Conservation (phyloP, 1,140 invertebrate species). For the Drosophila pseudoobscura region DNA sequence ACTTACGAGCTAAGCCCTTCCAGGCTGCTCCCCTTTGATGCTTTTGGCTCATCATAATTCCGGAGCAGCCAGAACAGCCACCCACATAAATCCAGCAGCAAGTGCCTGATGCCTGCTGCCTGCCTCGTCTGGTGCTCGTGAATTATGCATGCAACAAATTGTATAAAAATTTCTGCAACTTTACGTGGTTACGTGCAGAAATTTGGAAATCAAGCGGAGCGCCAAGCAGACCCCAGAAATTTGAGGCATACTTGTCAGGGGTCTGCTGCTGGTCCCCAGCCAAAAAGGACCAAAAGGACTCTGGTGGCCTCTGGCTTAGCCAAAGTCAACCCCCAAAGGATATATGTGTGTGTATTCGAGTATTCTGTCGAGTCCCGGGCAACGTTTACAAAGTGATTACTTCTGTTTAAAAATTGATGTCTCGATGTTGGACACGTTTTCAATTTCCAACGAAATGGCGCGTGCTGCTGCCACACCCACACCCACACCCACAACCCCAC, state of each 20-base stretch:
- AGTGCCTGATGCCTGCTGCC: slow-evolving; percentile 19
- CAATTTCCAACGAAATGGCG: slow-evolving; percentile 68
- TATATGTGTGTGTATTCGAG: slow-evolving; percentile 1
- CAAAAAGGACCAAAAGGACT: slow-evolving; percentile 22
- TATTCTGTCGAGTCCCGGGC: slow-evolving; percentile 21
- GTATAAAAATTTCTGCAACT: slow-evolving; percentile 82
- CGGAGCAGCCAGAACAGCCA: slow-evolving; percentile 31
- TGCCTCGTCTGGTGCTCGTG: slow-evolving; percentile 45
- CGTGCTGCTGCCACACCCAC: slow-evolving; percentile 5
- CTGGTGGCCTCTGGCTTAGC: slow-evolving; percentile 40
- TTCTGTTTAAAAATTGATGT: slow-evolving; percentile 82
- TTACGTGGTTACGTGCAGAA: slow-evolving; percentile 79
- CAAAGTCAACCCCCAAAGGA: slow-evolving; percentile 59
- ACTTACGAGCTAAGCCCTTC: slow-evolving; percentile 24
- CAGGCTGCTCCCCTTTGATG: slow-evolving; percentile 38
- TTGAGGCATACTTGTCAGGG: slow-evolving; percentile 64
- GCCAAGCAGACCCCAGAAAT: slow-evolving; percentile 44
- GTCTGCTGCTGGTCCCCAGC: no score
- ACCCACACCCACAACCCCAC: no score
- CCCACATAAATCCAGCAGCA: slow-evolving; percentile 66
- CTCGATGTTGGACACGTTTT: slow-evolving; percentile 81
- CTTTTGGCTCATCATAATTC: slow-evolving; percentile 78
- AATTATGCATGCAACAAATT: slow-evolving; percentile 83
- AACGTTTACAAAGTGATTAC: slow-evolving; percentile 83
- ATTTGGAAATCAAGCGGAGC: slow-evolving; percentile 70